These are phyloP conservation scores for Pocillopora verrucosa DNA, from an alignment of 64 coral and sea anemone genomes.

Conservation along the genomic window DNA sequence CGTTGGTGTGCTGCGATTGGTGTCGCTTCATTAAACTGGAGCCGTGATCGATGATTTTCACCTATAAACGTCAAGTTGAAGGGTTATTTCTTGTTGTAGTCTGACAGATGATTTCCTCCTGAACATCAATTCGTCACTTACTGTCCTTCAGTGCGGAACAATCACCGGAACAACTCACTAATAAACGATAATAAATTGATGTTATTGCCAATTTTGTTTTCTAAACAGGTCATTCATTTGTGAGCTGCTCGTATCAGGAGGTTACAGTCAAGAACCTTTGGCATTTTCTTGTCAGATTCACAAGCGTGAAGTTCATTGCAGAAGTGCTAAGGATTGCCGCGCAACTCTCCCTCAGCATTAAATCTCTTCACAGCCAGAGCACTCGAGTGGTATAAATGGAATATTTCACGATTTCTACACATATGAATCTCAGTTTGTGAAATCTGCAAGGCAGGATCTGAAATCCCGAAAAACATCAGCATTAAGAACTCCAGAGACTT, in stretches of 20 bases:
- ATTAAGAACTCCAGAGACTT: neutral
- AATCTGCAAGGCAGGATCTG: neutral
- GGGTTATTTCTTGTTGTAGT: neutral
- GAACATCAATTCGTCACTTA: neutral
- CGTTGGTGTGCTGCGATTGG: neutral
- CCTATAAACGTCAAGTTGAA: neutral
- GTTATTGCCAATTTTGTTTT: constrained; percentile 2
- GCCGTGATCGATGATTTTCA: neutral
- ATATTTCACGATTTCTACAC: neutral
- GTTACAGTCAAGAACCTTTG: neutral
- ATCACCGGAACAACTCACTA: neutral
- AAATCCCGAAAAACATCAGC: neutral
- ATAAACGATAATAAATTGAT: constrained; percentile 21
- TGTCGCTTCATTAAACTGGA: neutral
- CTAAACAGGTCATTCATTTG: neutral
- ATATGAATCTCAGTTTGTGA: neutral
- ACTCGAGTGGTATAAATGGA: neutral
- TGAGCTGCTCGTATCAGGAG: neutral
- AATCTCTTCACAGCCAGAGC: neutral
- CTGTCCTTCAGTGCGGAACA: neutral
- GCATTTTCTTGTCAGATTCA: neutral
- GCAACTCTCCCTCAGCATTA: neutral
- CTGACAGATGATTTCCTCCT: neutral
- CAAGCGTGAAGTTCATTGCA: neutral
- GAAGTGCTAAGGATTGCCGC: neutral